Percentiles rank a stretch among this genome's conserved stretches.
Conservation (phyloP, 2,113 vertebrate genomes). For the Ochotona princeps region DNA sequence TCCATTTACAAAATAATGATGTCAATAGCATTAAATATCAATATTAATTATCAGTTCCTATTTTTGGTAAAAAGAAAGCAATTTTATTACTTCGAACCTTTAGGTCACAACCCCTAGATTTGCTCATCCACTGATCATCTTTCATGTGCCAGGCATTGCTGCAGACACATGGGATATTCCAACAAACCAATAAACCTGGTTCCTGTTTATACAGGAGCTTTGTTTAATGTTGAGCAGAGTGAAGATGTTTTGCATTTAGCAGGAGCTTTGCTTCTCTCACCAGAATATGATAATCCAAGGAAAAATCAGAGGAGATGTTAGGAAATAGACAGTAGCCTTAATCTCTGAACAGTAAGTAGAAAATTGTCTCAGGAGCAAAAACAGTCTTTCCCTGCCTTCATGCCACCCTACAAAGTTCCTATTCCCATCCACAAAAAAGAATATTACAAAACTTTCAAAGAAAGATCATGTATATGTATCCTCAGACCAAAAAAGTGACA, state of each 20-base stretch:
- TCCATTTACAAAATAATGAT: slow-evolving; percentile 5
- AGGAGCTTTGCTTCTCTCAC: not conserved
- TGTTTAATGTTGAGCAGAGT: not conserved
- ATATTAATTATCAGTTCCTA: not conserved
- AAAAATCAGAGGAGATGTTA: not conserved
- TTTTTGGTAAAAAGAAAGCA: not conserved
- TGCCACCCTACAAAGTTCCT: not conserved
- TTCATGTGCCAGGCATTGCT: not conserved
- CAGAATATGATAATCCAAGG: not conserved
- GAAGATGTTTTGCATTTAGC: not conserved
- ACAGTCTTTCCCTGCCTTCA: not conserved
- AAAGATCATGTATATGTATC: not conserved
- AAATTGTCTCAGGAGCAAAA: not conserved
- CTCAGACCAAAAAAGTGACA: slow-evolving; percentile 10
- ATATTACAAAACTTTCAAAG: not conserved
- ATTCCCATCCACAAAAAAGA: not conserved
- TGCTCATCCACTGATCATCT: not conserved
- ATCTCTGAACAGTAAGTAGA: not conserved
- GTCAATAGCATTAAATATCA: not conserved
- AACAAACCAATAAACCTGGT: not conserved
- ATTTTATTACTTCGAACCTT: not conserved
- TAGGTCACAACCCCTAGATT: not conserved
- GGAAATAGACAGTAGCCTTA: not conserved
- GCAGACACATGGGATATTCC: not conserved
- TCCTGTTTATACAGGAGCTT: not conserved